phyloP scores from a whole-genome alignment of 1,140 invertebrate genomes.

The Bradysia coprophila region DNA sequence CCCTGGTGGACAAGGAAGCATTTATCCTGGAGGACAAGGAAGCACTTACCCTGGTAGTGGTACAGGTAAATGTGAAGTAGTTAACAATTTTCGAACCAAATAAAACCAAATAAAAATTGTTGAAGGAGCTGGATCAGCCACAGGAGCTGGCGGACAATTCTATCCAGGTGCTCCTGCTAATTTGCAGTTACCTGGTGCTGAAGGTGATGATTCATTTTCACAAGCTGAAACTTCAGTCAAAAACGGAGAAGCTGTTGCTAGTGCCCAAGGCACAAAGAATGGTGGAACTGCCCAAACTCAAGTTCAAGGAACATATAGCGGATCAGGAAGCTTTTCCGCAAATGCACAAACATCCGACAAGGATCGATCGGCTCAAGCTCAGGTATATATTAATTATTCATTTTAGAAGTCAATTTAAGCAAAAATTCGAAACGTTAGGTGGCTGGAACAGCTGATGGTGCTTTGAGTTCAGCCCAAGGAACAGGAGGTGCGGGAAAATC shows the following conservation, averaged over 20 bases:
- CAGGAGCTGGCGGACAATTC: too few relatives aligned
- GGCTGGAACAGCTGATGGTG: slow-evolving; percentile 49
- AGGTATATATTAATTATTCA: slow-evolving; percentile 22
- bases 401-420: neutral
- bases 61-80: too few relatives aligned
- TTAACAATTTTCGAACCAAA: too few relatives aligned
- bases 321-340: slow-evolving; percentile 56
- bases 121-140: too few relatives aligned
- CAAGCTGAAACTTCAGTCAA: slow-evolving; percentile 50
- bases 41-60: slow-evolving; percentile 5
- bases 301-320: slow-evolving; percentile 56
- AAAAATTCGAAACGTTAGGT: slow-evolving; percentile 31
- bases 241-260: slow-evolving; percentile 50
- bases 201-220: slow-evolving; percentile 42
- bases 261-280: slow-evolving; percentile 49
- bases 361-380: slow-evolving; percentile 47
- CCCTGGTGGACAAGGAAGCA: neutral
- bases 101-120: too few relatives aligned
- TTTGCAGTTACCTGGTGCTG: slow-evolving; percentile 1
- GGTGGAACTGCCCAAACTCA: slow-evolving; percentile 57
- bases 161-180: slow-evolving; percentile 1
- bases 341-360: slow-evolving; percentile 60
- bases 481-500: slow-evolving; percentile 51
- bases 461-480: slow-evolving; percentile 52
- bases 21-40: slow-evolving; percentile 4